Percentiles rank a stretch among this genome's conserved stretches.
phyloP scores from a whole-genome alignment of 2,888 invertebrate species.

The Mesoligia furuncula region DNA sequence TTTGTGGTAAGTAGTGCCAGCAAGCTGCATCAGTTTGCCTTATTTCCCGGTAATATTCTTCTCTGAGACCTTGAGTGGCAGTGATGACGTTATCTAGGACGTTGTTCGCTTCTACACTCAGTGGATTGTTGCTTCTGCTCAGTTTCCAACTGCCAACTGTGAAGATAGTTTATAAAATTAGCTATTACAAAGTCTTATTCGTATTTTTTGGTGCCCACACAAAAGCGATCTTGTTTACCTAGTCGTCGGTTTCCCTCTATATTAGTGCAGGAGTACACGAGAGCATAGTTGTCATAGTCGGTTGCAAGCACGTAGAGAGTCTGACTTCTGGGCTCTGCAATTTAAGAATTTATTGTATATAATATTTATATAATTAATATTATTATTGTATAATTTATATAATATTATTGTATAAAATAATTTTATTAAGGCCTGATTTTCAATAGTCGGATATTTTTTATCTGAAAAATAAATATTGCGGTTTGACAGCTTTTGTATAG shows the following conservation, averaged over 20 bases:
- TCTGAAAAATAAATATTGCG: not conserved
- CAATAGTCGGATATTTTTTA: not conserved
- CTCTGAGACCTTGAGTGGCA: conserved; percentile 78
- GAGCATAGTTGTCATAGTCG: conserved; percentile 79
- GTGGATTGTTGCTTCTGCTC: conserved; percentile 71
- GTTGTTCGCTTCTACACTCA: conserved; percentile 66
- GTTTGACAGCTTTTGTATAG: too few species aligned
- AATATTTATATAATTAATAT: too few species aligned
- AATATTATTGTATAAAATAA: not conserved
- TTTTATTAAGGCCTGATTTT: not conserved
- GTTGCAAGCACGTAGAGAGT: conserved; percentile 81
- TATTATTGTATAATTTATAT: too few species aligned
- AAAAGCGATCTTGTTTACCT: conserved; percentile 72
- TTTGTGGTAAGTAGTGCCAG: conserved; percentile 73
- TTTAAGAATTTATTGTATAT: not conserved
- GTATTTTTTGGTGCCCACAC: not conserved
- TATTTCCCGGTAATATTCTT: conserved; percentile 77
- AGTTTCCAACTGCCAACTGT: conserved; percentile 85
- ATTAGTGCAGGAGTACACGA: conserved; percentile 82
- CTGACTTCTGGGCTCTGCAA: conserved; percentile 62
- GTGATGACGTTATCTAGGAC: conserved; percentile 71
- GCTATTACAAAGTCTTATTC: not conserved
- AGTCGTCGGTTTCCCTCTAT: conserved; percentile 73
- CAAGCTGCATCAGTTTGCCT: conserved; percentile 81
- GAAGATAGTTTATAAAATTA: conserved; percentile 24